Base-by-base conservation (phyloP, 1,140 invertebrate genomes). In the Drosophila ohnishii region DNA sequence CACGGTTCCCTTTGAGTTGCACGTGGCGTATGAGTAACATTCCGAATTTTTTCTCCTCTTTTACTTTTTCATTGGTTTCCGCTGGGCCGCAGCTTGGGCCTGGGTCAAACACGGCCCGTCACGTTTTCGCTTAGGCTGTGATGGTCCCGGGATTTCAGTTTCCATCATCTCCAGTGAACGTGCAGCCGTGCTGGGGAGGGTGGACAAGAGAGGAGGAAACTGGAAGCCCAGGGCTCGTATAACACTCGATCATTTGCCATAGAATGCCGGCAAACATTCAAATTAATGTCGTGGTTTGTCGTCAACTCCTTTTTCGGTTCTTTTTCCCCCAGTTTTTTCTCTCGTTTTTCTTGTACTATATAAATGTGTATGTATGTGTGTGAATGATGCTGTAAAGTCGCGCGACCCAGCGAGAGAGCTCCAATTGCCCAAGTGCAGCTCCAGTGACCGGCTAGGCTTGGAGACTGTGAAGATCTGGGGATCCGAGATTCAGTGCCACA, bases 11-110 rank as follows among this genome's bases (percentile, higher is more conserved):
- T 37, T 50, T 30, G 64, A 16, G 81, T 80, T 86, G 75, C 82
- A 85, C 82, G 82, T 85, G 82, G 78, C 82, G 82, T 86, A 85
- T 85, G 82, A 86, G 78, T 47, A 85, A 85, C 78, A 69, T 85
- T 83, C 73, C 62, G 35, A 34, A 25, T 45, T 63, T 87, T 84
- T 87, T 50, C 25, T 13, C 5, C 82, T 51, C 51, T 37, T 55
- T 19, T 25, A 47, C 62, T 50, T 55, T 56, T 78, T 64, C 60
- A 66, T 72, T 69, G 39, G 37, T 66, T 59, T 75, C 47, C 37
- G 61, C 59, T 59, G 57, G 70, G 34, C 63, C 39, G 57, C 51
- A 57, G 47, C 62, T 53, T 66, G 62, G 40, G 45, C 53, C 14
- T 60, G 83, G 78, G 82, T 82, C 83, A 83, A 83, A 79, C 78